Base-by-base conservation (phyloP, 2,113 vertebrate species). In the Thomomys bottae region DNA sequence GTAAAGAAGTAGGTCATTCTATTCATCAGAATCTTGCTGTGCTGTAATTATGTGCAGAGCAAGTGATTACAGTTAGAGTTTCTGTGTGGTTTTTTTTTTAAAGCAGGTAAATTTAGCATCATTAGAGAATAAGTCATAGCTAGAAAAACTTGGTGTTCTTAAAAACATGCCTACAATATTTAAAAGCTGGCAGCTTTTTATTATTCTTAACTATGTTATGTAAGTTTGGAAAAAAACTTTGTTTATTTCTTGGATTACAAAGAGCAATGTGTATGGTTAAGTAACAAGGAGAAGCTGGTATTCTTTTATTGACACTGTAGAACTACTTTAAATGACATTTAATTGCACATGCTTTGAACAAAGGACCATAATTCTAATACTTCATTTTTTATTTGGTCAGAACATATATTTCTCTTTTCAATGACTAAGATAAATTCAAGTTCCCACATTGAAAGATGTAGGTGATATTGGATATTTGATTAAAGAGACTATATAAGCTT, bases 1-100 rank as follows among this genome's bases (percentile, higher is more conserved):
- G 79, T 78, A 77, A 88, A 82, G 78, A 96, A 97, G 79, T 95
- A 94, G 94, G 90, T 96, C 12, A 18, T 83, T 91, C 93, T 96
- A 0, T 91, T 94, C 95, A 88, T 7, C 3, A 73, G 84, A 67
- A 95, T 93, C 90, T 92, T 1, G 84, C 88, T 96, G 88, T 95
- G 83, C 0, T 87, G 0, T 36, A 68, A 93, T 96, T 95, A 93
- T 59, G 54, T 66, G 90, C 84, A 83, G 95, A 95, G 23, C 40
- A 38, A 34, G 87, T 77, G 54, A 94, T 90, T 92, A 94, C 93
- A 90, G 85, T 92, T 79, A 68, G 77, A 28, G 36, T 94, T 94
- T 92, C 87, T 87, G 93, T 84, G 92, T 93, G 84, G 91, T 93
- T 87, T 89, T 91, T 89, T 91, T 54, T 54, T 17, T 17, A 38